phyloP scores from a whole-genome alignment of 2,113 vertebrate genomes.

The Sylvietta virens region DNA sequence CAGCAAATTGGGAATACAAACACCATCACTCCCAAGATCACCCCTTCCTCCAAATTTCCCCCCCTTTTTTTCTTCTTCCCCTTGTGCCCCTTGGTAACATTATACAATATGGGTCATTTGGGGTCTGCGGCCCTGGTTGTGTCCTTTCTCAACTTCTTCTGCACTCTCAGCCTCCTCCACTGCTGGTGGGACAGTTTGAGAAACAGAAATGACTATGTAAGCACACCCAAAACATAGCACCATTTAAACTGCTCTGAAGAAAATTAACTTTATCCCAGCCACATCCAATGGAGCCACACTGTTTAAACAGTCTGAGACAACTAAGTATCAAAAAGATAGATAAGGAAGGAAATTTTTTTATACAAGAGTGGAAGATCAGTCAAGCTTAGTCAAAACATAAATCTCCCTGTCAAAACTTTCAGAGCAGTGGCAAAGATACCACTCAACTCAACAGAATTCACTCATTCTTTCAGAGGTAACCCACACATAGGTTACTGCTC shows the following conservation, averaged over 20 bases:
- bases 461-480: neutral
- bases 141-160: neutral
- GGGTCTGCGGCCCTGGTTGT: neutral
- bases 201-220: neutral
- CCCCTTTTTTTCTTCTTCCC: neutral
- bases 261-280: neutral
- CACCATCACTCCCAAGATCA: rapidly evolving
- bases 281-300: neutral
- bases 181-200: rapidly evolving
- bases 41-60: rapidly evolving
- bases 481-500: neutral
- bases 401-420: neutral
- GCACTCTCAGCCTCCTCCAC: neutral
- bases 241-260: neutral
- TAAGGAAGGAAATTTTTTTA: neutral
- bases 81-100: rapidly evolving
- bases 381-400: neutral
- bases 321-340: neutral
- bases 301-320: neutral
- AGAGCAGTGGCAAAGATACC: neutral
- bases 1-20: neutral
- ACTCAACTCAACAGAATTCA: neutral
- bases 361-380: neutral
- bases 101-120: neutral
- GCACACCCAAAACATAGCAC: neutral